Percentiles rank a stretch among this genome's conserved stretches.
Conservation (phyloP, 2,888 invertebrate genomes). For the Spodoptera picta region DNA sequence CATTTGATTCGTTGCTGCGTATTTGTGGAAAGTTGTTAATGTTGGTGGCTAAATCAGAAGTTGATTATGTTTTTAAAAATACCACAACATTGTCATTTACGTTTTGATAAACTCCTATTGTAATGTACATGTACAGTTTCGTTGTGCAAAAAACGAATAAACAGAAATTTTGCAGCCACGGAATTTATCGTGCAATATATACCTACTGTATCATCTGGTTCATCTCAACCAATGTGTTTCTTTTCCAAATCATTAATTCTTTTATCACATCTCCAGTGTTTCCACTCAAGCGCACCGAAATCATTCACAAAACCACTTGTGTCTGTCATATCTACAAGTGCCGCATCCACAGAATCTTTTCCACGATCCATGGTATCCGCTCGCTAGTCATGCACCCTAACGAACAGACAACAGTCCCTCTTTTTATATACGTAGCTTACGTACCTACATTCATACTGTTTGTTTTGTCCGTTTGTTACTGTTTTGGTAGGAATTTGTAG, state of each 20-base stretch:
- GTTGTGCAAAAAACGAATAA: too few species aligned
- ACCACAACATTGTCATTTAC: too few species aligned
- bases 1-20: too few species aligned
- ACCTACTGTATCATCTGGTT: background rate
- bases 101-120: too few species aligned
- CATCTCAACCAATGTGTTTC: too few species aligned
- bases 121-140: too few species aligned
- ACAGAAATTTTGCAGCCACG: too few species aligned
- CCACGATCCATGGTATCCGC: slow-evolving; percentile 69
- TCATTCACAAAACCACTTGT: background rate
- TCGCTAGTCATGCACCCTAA: slow-evolving; percentile 87
- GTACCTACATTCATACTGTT: slow-evolving; percentile 74
- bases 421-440: slow-evolving; percentile 63
- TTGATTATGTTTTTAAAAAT: too few species aligned
- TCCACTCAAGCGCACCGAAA: background rate
- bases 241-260: background rate
- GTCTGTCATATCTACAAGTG: slow-evolving; percentile 27
- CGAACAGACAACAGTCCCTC: slow-evolving; percentile 73
- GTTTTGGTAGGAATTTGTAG: slow-evolving; percentile 75
- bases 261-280: background rate
- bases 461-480: slow-evolving; percentile 73
- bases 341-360: slow-evolving; percentile 64
- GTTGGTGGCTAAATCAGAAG: too few species aligned
- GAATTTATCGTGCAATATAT: too few species aligned
- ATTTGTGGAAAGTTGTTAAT: too few species aligned